Evolutionary conservation across 2,888 invertebrate species (phyloP).

Genomic region (Actias luna): DNA sequence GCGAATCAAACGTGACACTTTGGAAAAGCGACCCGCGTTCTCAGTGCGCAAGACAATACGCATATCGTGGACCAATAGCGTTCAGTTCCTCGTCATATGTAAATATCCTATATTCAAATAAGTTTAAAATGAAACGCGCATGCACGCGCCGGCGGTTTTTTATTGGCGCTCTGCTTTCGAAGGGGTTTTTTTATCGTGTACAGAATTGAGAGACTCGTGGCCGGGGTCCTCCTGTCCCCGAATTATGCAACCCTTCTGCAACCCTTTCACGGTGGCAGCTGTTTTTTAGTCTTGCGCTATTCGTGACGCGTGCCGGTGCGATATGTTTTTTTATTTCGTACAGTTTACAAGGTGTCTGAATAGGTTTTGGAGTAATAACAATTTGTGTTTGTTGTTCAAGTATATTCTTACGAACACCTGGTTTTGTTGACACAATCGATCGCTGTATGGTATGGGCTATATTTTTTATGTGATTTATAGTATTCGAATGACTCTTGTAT

Average conservation of each 20-base stretch:
- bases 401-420: conserved; percentile 38
- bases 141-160: conserved; percentile 70
- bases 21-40: conserved; percentile 43
- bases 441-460: conserved; percentile 11
- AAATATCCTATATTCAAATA: conserved; percentile 79
- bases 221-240: conserved; percentile 24
- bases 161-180: conserved; percentile 73
- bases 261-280: conserved; percentile 69
- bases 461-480: not conserved
- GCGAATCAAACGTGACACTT: conserved; percentile 70
- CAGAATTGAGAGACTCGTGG: conserved; percentile 38
- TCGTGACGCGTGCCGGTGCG: conserved; percentile 56
- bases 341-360: not conserved
- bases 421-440: conserved; percentile 19
- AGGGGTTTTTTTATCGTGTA: conserved; percentile 40
- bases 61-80: conserved; percentile 64
- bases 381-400: conserved; percentile 38
- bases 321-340: conserved; percentile 22
- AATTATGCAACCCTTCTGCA: conserved; percentile 68
- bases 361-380: not conserved
- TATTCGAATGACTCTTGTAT: not conserved
- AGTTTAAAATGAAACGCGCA: conserved; percentile 80
- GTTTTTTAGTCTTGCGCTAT: conserved; percentile 63
- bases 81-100: conserved; percentile 55
- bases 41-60: conserved; percentile 66